phyloP scores from a whole-genome alignment of 1,140 invertebrate genomes.

The Drosophila insularis region DNA sequence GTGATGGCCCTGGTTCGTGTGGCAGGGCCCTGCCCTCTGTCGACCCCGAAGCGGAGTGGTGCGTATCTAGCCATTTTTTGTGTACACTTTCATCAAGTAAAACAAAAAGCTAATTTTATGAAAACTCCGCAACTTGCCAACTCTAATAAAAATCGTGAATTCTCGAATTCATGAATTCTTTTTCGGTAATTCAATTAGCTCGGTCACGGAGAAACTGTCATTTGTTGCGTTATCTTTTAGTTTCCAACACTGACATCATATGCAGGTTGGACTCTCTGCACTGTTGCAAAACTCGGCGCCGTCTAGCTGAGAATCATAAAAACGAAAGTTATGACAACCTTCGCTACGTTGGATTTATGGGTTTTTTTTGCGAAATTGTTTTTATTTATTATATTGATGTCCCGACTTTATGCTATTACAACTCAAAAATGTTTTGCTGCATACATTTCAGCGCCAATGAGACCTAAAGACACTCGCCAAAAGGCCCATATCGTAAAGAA shows the following conservation, averaged over 20 bases:
- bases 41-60: background rate
- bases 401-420: constrained; percentile 67
- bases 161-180: too few relatives aligned
- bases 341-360: constrained; percentile 63
- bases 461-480: constrained; percentile 9
- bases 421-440: constrained; percentile 70
- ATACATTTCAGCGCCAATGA: constrained; percentile 61
- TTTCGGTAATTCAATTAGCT: background rate
- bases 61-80: constrained; percentile 2
- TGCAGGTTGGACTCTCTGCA: background rate
- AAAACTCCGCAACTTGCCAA: background rate
- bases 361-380: constrained; percentile 75
- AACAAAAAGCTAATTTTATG: background rate
- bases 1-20: constrained; percentile 51
- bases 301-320: constrained; percentile 76
- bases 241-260: background rate
- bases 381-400: constrained; percentile 81
- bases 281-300: constrained; percentile 45
- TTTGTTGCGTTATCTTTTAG: background rate
- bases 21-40: constrained; percentile 4
- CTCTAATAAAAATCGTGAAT: background rate
- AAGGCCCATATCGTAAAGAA: constrained; percentile 44
- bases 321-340: constrained; percentile 78
- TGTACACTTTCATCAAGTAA: background rate
- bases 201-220: background rate